These are phyloP conservation scores for Balearica regulorum DNA, from an alignment of 2,797 vertebrate species.

Conservation along the genomic window DNA sequence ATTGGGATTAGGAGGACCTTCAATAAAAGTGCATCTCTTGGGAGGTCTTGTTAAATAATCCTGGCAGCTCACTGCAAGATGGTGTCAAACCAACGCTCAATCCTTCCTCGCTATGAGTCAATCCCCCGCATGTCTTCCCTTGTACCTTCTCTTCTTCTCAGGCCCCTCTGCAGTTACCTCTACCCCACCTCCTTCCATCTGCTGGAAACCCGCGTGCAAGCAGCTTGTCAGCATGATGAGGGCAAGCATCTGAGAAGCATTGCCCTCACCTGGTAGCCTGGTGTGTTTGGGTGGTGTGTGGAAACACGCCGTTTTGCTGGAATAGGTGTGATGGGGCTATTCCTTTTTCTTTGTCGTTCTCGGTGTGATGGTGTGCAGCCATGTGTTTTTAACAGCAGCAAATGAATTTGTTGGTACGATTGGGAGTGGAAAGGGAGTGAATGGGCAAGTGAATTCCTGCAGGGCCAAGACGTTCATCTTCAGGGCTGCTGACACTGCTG, in stretches of 20 bases:
- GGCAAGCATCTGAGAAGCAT: fast-evolving
- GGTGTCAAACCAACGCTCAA: neutral
- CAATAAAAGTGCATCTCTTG: neutral
- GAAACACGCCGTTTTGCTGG: fast-evolving
- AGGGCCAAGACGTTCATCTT: neutral
- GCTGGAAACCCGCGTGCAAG: fast-evolving
- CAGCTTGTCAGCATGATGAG: neutral
- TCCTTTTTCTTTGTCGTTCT: neutral
- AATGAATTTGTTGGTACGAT: neutral
- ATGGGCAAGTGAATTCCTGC: neutral
- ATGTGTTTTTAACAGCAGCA: neutral
- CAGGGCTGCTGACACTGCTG: fast-evolving
- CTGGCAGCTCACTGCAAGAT: neutral
- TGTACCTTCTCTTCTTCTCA: neutral
- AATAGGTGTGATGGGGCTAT: neutral
- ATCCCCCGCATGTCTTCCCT: fast-evolving
- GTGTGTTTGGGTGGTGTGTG: fast-evolving
- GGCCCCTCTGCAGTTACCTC: neutral
- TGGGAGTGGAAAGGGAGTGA: neutral
- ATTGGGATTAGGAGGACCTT: neutral
- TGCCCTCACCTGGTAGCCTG: neutral
- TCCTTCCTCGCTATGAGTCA: neutral
- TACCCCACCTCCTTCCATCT: neutral
- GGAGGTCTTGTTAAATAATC: neutral
- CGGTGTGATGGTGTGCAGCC: fast-evolving